Conservation (phyloP, 2,113 vertebrate genomes). For the Corythornis vintsioides region DNA sequence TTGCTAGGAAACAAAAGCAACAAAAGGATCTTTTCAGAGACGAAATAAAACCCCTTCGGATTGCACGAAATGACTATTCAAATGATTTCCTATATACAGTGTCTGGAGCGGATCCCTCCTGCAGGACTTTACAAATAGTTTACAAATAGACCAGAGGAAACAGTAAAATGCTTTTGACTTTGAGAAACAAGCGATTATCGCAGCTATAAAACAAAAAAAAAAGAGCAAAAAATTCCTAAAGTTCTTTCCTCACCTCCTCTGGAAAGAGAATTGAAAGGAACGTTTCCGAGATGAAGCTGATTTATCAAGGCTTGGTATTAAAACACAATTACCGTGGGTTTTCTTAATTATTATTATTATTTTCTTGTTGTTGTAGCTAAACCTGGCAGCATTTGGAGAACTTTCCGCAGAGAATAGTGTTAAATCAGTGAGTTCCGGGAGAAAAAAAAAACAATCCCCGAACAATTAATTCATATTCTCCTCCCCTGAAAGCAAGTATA, state of each 20-base stretch:
- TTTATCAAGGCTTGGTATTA: neutral
- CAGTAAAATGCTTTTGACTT: slow-evolving; percentile 64
- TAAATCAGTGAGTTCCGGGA: neutral
- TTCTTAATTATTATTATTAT: neutral
- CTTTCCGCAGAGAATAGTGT: neutral
- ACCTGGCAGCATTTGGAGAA: neutral
- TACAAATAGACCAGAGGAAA: slow-evolving; percentile 56
- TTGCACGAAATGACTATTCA: slow-evolving; percentile 27
- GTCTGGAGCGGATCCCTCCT: slow-evolving; percentile 52
- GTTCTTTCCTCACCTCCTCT: neutral
- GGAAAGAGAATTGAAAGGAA: neutral
- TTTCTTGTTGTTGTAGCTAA: neutral
- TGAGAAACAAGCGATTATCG: slow-evolving; percentile 54
- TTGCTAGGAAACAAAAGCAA: slow-evolving; percentile 58
- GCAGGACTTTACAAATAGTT: slow-evolving; percentile 64
- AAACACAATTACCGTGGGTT: neutral
- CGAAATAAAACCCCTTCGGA: slow-evolving; percentile 36
- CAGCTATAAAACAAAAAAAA: slow-evolving; percentile 1
- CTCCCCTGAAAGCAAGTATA: neutral
- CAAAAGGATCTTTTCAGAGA: slow-evolving; percentile 53
- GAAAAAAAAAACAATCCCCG: neutral
- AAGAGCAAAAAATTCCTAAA: slow-evolving; percentile 10
- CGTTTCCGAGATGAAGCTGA: neutral
- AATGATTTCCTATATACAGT: slow-evolving; percentile 57
- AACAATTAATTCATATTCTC: neutral